Percentiles rank a stretch among this genome's conserved stretches.
These are phyloP conservation scores for Zoroaster sp. DNA, from an alignment of 53 echinoderm and acorn worm species.

Conservation along the genomic window DNA sequence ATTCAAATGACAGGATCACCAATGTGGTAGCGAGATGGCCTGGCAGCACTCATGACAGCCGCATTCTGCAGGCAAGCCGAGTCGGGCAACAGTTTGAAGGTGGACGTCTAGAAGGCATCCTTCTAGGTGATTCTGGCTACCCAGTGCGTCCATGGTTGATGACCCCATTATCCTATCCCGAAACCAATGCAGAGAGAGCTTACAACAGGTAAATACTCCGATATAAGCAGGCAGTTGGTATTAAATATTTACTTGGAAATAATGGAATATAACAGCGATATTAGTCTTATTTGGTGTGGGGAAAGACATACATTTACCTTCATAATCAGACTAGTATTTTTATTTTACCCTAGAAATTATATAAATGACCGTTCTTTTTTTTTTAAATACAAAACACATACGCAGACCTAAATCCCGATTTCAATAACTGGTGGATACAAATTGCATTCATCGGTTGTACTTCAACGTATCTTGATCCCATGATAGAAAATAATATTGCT, in stretches of 20 bases:
- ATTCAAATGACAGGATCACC: not conserved
- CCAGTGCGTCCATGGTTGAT: conserved; percentile 22
- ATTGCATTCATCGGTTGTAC: too few relatives aligned
- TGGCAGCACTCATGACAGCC: too few relatives aligned
- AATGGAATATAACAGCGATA: too few relatives aligned
- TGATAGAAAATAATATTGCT: not conserved
- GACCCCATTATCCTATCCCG: conserved; percentile 16
- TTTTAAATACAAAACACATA: not conserved
- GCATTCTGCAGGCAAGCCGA: conserved; percentile 18
- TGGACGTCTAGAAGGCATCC: not conserved
- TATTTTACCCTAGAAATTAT: too few relatives aligned
- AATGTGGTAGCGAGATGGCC: conserved; percentile 5
- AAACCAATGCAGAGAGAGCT: conserved; percentile 6
- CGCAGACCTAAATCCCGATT: not conserved
- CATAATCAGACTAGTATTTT: too few relatives aligned
- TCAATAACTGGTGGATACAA: not conserved
- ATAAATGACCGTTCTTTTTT: too few relatives aligned
- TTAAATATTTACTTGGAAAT: not conserved
- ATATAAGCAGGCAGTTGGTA: not conserved
- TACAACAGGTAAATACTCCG: not conserved
- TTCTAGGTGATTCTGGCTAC: conserved; percentile 42
- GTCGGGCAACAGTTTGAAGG: conserved; percentile 12
- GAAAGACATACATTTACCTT: too few relatives aligned
- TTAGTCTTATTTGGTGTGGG: too few relatives aligned
- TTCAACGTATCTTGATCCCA: too few relatives aligned